Evolutionary conservation across 2,888 invertebrate species (phyloP), one percentile per base, ranked within the genome.

Genomic region (Athalia rosae): DNA sequence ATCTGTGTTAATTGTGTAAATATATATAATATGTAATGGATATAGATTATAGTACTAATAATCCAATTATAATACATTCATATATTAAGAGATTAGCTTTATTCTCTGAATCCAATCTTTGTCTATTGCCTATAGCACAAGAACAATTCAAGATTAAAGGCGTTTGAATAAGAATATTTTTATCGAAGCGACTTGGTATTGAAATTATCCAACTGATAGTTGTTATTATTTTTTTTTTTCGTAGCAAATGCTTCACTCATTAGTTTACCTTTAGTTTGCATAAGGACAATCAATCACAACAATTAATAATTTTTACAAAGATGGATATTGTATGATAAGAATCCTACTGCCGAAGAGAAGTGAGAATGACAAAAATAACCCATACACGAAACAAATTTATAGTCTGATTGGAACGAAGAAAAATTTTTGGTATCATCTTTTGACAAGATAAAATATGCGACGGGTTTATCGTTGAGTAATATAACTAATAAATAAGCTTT

Each of bases 1-100:
- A 58, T 71, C 43, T 71, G 58, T 45, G 56, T 71, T 71, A 58
- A 58, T 48, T 59, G 58, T 71, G 71, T 71, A 71, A 71, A 71
- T 71, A 71, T 71, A 71, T 71, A 71, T 53, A 53, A 7, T 67
- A 67, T 67, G 67, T 50, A 50, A 67, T 67, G 50, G 45, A 48
- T 28, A 28, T 28, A 28, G 28, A 28, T 28, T 28, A 66, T 66
- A n/a, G n/a, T 66, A 69, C 56, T 69, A 69, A 56, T 69, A 41
- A 47, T 13, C 69, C 53, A 69, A 56, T 6, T 69, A 69, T 69
- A 56, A 69, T 69, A 69, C 56, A 47, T 71, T 13, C 58, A 59
- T 45, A 56, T 45, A 45, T 71, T 41, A 67, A 67, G 53, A 53
- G 45, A 50, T 67, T 53, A 67, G 67, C 67, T 67, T 67, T 67